Conservation (phyloP, 2,888 invertebrate genomes). For the Elysia crispata region DNA sequence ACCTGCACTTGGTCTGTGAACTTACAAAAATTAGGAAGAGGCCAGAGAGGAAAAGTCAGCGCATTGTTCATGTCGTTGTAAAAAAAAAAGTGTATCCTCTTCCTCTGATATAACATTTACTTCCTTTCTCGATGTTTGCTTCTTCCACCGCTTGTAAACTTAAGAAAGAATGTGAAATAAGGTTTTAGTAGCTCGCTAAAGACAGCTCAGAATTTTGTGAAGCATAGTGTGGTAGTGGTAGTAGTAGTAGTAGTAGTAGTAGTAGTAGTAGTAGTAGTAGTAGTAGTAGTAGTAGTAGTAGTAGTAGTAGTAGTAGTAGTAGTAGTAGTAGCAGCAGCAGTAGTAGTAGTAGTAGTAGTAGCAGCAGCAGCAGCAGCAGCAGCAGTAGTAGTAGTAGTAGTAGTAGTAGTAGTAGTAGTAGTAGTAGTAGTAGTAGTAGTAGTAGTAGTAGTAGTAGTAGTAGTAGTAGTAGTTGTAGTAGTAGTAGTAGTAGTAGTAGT, state of each 20-base stretch:
- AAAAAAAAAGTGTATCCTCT: too few relatives aligned
- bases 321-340: slow-evolving; percentile 4
- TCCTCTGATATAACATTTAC: too few relatives aligned
- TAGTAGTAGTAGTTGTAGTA: slow-evolving; percentile 16
- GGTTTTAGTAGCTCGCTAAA: too few relatives aligned
- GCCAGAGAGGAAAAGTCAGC: too few relatives aligned
- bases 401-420: slow-evolving; percentile 30
- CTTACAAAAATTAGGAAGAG: too few relatives aligned
- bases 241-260: slow-evolving; percentile 14
- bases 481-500: slow-evolving; percentile 16
- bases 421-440: slow-evolving; percentile 18
- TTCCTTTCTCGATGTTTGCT: too few relatives aligned
- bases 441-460: slow-evolving; percentile 19
- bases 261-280: background rate
- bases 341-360: slow-evolving; percentile 27
- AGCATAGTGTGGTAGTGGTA: background rate
- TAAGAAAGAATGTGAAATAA: too few relatives aligned
- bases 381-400: slow-evolving; percentile 33
- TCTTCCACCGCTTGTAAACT: too few relatives aligned
- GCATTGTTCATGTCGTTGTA: too few relatives aligned
- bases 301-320: slow-evolving; percentile 15
- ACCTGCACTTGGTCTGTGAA: too few relatives aligned
- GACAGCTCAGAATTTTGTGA: too few relatives aligned
- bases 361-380: slow-evolving; percentile 17
- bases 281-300: slow-evolving; percentile 15